Percentiles rank a stretch among this genome's conserved stretches.
These are phyloP conservation scores for Diglossa brunneiventris DNA, from an alignment of 2,113 vertebrate genomes.

Conservation along the genomic window DNA sequence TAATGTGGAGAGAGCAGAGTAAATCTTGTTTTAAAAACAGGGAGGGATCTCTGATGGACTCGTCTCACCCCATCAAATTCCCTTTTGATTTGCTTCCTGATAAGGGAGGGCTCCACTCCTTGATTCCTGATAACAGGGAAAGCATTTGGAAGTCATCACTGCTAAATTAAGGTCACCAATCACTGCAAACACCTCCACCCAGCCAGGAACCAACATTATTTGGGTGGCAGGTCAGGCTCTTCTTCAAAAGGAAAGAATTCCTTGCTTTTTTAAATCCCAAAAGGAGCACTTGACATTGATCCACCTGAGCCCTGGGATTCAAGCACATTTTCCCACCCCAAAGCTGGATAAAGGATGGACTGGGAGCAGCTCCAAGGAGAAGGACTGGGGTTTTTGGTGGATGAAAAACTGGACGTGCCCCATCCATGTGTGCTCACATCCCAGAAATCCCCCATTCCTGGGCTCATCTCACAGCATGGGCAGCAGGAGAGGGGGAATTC, in stretches of 20 bases:
- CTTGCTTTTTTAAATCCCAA: background rate
- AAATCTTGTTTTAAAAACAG: slow-evolving; percentile 35
- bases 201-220: background rate
- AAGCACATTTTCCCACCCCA: background rate
- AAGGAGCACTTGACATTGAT: background rate
- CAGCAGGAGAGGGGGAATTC: background rate
- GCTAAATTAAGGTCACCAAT: slow-evolving; percentile 7
- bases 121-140: background rate
- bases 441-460: background rate
- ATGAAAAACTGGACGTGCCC: fast-evolving
- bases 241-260: background rate
- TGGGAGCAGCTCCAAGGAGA: background rate
- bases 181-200: background rate
- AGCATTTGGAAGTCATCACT: background rate
- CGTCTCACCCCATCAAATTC: background rate
- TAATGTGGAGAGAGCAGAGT: slow-evolving; percentile 1
- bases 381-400: background rate
- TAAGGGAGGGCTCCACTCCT: background rate
- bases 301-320: background rate
- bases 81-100: background rate
- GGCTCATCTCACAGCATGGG: background rate
- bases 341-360: background rate
- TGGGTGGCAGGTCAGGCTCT: background rate
- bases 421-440: background rate
- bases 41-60: background rate